A percentile compares a stretch with the other conserved stretches of the same genome.
These are phyloP conservation scores for Malthinus seriepunctatus DNA, from an alignment of 2,888 invertebrate species.

Conservation along the genomic window DNA sequence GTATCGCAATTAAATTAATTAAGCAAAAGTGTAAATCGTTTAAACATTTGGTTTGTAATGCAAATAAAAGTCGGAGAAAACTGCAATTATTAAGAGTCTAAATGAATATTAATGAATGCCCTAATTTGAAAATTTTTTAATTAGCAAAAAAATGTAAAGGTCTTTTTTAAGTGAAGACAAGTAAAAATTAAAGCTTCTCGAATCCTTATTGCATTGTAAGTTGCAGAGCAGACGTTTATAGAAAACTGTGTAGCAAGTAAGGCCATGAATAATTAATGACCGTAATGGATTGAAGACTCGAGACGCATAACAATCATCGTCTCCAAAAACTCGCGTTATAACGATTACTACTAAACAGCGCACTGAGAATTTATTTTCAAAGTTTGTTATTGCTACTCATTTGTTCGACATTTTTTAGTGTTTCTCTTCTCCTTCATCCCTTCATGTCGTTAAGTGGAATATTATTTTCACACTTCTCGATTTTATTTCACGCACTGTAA, in stretches of 20 bases:
- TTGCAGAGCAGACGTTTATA: constrained; percentile 18
- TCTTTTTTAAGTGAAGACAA: no score
- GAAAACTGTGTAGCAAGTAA: constrained; percentile 15
- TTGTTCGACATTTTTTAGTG: constrained; percentile 21
- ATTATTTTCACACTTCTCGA: constrained; percentile 19
- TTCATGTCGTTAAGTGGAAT: constrained; percentile 15
- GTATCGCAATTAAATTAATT: no score
- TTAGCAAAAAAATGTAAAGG: no score
- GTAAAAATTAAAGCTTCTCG: no score
- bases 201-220: constrained; percentile 10
- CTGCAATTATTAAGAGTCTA: no score
- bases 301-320: constrained; percentile 43
- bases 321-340: constrained; percentile 30
- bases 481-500: constrained; percentile 11
- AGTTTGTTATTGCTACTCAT: constrained; percentile 22
- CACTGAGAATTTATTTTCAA: constrained; percentile 30
- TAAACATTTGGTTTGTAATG: no score
- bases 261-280: constrained; percentile 49
- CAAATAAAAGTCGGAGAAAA: no score
- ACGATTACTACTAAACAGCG: constrained; percentile 32
- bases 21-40: no score
- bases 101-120: no score
- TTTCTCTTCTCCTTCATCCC: constrained; percentile 8
- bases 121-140: no score
- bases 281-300: constrained; percentile 48